phyloP scores from a whole-genome alignment of 2,797 vertebrate species.

The Sebastolobus altivelis region DNA sequence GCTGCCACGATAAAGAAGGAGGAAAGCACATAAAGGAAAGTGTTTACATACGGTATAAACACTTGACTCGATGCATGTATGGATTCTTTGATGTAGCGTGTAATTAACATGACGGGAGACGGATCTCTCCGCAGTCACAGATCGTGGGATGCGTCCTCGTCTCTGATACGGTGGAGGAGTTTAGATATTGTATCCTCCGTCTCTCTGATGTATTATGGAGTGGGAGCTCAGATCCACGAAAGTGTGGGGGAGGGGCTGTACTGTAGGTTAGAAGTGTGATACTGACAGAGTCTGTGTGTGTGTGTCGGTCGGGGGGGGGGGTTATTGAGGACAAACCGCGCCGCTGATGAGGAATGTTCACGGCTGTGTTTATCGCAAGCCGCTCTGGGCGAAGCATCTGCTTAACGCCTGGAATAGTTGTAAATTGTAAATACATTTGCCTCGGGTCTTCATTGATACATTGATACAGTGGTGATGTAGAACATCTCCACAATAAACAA shows the following conservation, averaged over 20 bases:
- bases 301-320: background rate
- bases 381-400: background rate
- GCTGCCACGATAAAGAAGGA: background rate
- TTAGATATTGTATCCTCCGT: constrained; percentile 51
- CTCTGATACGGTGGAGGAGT: constrained; percentile 61
- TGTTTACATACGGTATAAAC: constrained; percentile 24
- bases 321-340: constrained; percentile 37
- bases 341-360: constrained; percentile 14
- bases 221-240: constrained; percentile 66
- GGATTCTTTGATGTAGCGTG: constrained; percentile 11
- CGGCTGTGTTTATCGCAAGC: background rate
- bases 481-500: constrained; percentile 34
- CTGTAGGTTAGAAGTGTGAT: constrained; percentile 47
- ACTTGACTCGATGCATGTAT: background rate
- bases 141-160: constrained; percentile 38
- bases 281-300: constrained; percentile 27
- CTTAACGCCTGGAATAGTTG: constrained; percentile 7
- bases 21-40: constrained; percentile 25
- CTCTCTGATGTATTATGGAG: constrained; percentile 75
- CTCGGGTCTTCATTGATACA: constrained; percentile 15
- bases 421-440: constrained; percentile 13
- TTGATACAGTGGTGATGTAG: constrained; percentile 24
- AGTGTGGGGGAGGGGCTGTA: constrained; percentile 45
- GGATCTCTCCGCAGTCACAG: constrained; percentile 39
- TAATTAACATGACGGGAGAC: constrained; percentile 36